These are phyloP conservation scores for Temnopleurus reevesii DNA, from an alignment of 53 echinoderm and acorn worm species.

Conservation along the genomic window DNA sequence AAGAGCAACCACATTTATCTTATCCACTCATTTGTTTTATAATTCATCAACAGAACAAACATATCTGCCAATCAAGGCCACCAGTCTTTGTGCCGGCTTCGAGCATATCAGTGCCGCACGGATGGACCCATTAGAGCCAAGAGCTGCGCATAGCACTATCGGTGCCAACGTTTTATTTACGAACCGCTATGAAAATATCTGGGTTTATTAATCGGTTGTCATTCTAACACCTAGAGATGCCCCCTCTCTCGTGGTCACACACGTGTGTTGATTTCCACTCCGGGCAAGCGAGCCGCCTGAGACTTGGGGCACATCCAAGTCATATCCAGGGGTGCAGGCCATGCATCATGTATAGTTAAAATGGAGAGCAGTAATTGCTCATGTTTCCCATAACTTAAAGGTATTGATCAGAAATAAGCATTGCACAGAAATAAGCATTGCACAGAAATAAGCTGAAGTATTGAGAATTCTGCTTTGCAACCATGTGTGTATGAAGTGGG, in stretches of 20 bases:
- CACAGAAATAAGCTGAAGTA: too few relatives aligned
- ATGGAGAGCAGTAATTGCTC: neutral
- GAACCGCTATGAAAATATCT: neutral
- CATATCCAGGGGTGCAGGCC: neutral
- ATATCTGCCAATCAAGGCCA: too few relatives aligned
- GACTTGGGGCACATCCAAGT: constrained; percentile 3
- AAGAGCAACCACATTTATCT: too few relatives aligned
- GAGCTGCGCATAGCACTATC: neutral
- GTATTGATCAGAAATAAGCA: neutral
- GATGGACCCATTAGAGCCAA: neutral
- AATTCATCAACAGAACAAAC: too few relatives aligned
- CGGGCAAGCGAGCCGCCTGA: neutral
- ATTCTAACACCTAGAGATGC: neutral
- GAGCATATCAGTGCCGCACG: neutral
- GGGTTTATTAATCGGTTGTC: constrained; percentile 5
- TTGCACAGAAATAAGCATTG: too few relatives aligned
- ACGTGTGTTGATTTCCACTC: constrained; percentile 1
- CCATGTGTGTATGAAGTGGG: too few relatives aligned
- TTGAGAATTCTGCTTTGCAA: too few relatives aligned
- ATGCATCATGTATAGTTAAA: neutral
- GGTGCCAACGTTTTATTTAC: neutral
- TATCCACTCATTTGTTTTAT: too few relatives aligned
- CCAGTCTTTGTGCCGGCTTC: too few relatives aligned
- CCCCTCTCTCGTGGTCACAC: constrained; percentile 5
- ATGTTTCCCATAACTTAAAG: neutral